Base-by-base conservation (phyloP, 37 sponge, comb jelly and placozoan genomes). In the Spongia lamella region DNA sequence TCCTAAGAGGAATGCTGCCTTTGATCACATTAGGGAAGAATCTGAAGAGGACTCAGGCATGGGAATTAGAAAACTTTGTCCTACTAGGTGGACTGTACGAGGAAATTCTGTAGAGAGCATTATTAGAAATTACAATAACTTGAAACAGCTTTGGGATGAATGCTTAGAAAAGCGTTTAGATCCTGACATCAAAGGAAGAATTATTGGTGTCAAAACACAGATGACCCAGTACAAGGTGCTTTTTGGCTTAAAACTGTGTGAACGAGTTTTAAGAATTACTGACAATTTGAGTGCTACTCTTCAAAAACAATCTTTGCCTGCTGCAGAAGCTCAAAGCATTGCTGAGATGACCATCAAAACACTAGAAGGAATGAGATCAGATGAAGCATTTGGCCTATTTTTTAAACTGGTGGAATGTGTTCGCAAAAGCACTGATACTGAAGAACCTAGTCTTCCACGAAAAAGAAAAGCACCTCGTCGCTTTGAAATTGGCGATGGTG, bases 181-280 rank as follows among this genome's bases (percentile, higher is more conserved):
- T 16, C 85, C 90, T 24, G 86, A 89, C 68, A 86, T 80, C 4
- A 89, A 84, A 74, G 86, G 77, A 17, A 51, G 90, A 38, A 75
- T 83, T 4, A 74, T 89, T 62, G 89, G 84, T 27, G 80, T 79
- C 27, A 36, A 76, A 31, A 24, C 72, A 14, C 86, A 75, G 24
- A 89, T 84, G 81, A 27, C 49, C 27, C 20, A 60, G 22, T 89
- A 38, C 72, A 53, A 69, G 0, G 29, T 89, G 3, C 39, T 77
- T 19, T 89, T 89, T 75, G 90, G 90, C 17, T 56, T 84, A 17
- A 73, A 83, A 63, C 68, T 89, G 0, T 84, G 81, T 75, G 79
- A 80, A 36, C 40, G 71, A 25, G 69, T 84, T 13, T 58, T 89
- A 53, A n/a, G n/a, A n/a, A n/a, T n/a, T n/a, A 89, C 81, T 34